phyloP scores from a whole-genome alignment of 2,888 invertebrate genomes.

The Schizaphis graminum region DNA sequence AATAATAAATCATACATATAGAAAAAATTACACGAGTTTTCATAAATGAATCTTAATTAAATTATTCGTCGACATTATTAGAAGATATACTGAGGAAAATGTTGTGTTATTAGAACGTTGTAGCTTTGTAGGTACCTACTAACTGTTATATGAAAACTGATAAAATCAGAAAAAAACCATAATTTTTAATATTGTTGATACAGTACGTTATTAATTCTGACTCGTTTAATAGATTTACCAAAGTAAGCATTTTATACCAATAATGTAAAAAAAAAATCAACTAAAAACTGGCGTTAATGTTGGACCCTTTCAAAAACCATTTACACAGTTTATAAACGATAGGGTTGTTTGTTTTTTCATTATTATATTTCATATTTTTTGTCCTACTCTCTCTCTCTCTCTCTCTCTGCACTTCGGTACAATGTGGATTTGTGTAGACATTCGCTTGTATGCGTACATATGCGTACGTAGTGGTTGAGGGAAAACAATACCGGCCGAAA shows the following conservation, averaged over 20 bases:
- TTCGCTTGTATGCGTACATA: background rate
- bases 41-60: too few species aligned
- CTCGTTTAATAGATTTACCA: background rate
- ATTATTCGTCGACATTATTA: background rate
- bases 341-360: constrained; percentile 22
- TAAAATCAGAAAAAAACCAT: background rate
- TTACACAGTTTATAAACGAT: background rate
- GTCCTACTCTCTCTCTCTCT: background rate
- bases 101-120: background rate
- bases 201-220: background rate
- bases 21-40: too few species aligned
- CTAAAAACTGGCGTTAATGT: constrained; percentile 10
- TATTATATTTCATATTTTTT: background rate
- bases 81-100: background rate
- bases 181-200: background rate
- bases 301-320: constrained; percentile 27
- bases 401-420: background rate
- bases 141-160: background rate
- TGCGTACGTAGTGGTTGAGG: background rate
- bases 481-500: constrained; percentile 25
- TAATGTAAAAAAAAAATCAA: background rate
- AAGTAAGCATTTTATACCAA: background rate
- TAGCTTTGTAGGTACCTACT: too few species aligned
- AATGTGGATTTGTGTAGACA: background rate
- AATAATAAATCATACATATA: background rate